Evolutionary conservation across 2,797 vertebrate species (phyloP).

Genomic region (Dromococcyx pavoninus): DNA sequence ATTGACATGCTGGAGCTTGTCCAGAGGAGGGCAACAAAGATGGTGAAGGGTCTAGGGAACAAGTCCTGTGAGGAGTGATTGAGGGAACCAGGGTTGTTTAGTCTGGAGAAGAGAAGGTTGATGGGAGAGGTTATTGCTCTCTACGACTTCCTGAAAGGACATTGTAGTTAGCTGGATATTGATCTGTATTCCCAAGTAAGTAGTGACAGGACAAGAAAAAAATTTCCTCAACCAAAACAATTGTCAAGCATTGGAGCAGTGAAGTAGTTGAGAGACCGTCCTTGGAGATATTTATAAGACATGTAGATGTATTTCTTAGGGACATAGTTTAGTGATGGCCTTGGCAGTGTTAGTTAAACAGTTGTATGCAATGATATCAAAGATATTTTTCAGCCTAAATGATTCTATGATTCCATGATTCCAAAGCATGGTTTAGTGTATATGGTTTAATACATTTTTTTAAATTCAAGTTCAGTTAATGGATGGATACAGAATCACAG

Average conservation of each 20-base stretch:
- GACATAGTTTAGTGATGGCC: not conserved
- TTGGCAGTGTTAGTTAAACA: not conserved
- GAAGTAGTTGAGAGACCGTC: not conserved
- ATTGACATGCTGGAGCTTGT: no score
- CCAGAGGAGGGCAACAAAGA: not conserved
- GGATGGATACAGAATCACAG: not conserved
- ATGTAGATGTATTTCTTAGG: not conserved
- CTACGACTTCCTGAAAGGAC: not conserved
- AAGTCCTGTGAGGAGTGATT: not conserved
- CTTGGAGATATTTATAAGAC: not conserved
- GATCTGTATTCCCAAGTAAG: not conserved
- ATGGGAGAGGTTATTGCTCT: no score
- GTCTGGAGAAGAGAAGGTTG: not conserved
- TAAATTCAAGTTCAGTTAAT: not conserved
- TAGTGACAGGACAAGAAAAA: not conserved
- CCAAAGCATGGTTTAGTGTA: not conserved
- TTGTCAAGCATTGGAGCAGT: not conserved
- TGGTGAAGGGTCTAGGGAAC: no score
- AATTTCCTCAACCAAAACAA: rapidly evolving
- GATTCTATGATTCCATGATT: not conserved
- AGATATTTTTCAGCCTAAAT: not conserved
- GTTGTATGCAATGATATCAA: not conserved
- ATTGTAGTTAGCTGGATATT: rapidly evolving
- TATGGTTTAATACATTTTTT: not conserved
- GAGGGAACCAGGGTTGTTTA: not conserved